Evolutionary conservation across 2,888 invertebrate species (phyloP), one percentile per base, ranked within the genome.

Genomic region (Parnassius apollo): DNA sequence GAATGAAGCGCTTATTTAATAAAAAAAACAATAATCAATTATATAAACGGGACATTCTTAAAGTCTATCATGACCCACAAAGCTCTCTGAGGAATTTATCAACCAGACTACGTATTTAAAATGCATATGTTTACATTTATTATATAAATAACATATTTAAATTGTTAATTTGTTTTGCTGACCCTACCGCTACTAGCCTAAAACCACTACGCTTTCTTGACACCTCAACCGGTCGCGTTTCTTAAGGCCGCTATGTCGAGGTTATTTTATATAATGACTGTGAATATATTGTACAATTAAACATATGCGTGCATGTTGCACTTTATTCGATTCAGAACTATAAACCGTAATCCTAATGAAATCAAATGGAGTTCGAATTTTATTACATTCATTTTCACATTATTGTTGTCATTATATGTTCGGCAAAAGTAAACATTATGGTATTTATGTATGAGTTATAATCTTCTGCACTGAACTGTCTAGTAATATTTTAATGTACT

Each of bases 31-130:
- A 35, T 35, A 35, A 35, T 35, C 35, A 35, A 35, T 35, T 82
- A 73, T 85, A 86, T 76, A 88, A 87, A 81, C 86, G 84, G 83
- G 84, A 80, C 77, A 71, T 63, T 59, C 44, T 57, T 60, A 48
- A 52, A 12, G 57, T 13, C 44, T 53, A 53, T 53, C 57, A 53
- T 42, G 57, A 57, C 13, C 44, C 10, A 51, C n/a, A 42, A 12
- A 50, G 56, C 51, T 55, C 42, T 18, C 42, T 0, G 56, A 12
- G 11, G 46, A 12, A 46, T 46, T 12, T n/a, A 46, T 46, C n/a
- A 46, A 4, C 12, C 12, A n/a, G 12, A 35, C 35, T 35, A 4
- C 7, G 35, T 35, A 35, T 35, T 35, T 35, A 35, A 46, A 46
- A 7, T 46, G 4, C 12, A 12, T 46, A 12, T 46, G 46, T n/a